Base-by-base conservation (phyloP, 1,140 invertebrate species). In the Pogonomyrmex barbatus region DNA sequence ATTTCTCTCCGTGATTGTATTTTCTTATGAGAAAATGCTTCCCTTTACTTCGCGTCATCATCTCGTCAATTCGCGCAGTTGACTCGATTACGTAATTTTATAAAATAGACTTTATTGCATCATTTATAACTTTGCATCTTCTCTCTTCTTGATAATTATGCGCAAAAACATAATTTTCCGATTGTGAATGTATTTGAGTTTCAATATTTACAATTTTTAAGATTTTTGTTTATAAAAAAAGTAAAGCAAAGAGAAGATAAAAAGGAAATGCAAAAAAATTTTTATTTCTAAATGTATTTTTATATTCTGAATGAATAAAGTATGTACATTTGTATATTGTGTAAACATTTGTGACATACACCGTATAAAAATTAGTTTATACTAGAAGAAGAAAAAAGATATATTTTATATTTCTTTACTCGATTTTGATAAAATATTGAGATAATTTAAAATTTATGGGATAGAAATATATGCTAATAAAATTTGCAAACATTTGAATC, bases 1-100 rank as follows among this genome's bases (percentile, higher is more conserved):
- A 83, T 73, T 83, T 83, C n/a, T 63, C 42, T 83, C 42, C 68
- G 42, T 83, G 68, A 73, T 83, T 83, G 79, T 83, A 60, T 83
- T 83, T 83, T 39, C 42, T 83, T 73, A 83, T 73, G 68, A 83
- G 54, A 47, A 73, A 83, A 30, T 60, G 33, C 36, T 54, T 14
- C 36, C 6, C 56, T 36, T 78, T 45, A 9, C 42, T 2, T 50
- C 17, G 4, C 30, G 14, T 45, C 42, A 47, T 39, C 30, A 10
- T 65, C 6, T 62, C 42, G 42, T 50, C 54, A 36, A 47, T 73
- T 73, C 30, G n/a, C 4, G 42, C 9, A 58, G 9, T 71, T 30
- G 14, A 2, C 30, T 73, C 30, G 36, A 70, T 52, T 70, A 45
- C 6, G n/a, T 17, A 4, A 60, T 83, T 30, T 75, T 24, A 0